phyloP scores from a whole-genome alignment of 1,140 invertebrate genomes.

The Cydia amplana region DNA sequence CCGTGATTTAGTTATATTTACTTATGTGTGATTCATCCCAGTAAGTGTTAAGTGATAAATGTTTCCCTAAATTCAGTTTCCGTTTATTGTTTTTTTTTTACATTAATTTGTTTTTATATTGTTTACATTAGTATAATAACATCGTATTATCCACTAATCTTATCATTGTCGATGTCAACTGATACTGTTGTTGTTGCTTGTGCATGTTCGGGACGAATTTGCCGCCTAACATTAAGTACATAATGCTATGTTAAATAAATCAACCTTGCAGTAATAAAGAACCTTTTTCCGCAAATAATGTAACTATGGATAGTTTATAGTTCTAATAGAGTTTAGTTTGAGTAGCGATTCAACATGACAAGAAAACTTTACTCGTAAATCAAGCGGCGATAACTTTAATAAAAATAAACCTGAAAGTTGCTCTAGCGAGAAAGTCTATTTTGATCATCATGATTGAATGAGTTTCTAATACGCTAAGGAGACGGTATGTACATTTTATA shows the following conservation, averaged over 20 bases:
- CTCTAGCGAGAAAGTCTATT: slow-evolving; percentile 27
- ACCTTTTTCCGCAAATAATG: background rate
- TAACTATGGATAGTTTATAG: background rate
- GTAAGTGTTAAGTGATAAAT: too few relatives aligned
- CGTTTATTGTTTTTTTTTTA: too few relatives aligned
- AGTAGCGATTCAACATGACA: slow-evolving; percentile 16
- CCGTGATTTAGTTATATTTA: too few relatives aligned
- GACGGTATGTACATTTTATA: background rate
- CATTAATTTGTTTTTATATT: background rate
- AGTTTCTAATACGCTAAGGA: slow-evolving; percentile 18
- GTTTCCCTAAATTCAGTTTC: too few relatives aligned
- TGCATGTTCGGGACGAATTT: background rate
- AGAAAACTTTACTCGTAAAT: slow-evolving; percentile 20
- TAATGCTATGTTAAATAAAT: slow-evolving; percentile 11
- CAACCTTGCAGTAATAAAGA: background rate
- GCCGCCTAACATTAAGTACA: background rate
- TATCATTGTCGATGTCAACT: background rate
- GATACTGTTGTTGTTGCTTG: slow-evolving; percentile 1
- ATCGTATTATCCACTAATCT: background rate
- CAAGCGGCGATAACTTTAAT: slow-evolving; percentile 9
- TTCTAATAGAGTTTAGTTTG: background rate
- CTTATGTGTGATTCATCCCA: too few relatives aligned
- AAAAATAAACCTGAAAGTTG: slow-evolving; percentile 28
- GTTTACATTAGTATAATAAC: background rate
- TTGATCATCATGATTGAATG: slow-evolving; percentile 27